Base-by-base conservation (phyloP, 1,140 invertebrate genomes). In the Heterodera carotae region DNA sequence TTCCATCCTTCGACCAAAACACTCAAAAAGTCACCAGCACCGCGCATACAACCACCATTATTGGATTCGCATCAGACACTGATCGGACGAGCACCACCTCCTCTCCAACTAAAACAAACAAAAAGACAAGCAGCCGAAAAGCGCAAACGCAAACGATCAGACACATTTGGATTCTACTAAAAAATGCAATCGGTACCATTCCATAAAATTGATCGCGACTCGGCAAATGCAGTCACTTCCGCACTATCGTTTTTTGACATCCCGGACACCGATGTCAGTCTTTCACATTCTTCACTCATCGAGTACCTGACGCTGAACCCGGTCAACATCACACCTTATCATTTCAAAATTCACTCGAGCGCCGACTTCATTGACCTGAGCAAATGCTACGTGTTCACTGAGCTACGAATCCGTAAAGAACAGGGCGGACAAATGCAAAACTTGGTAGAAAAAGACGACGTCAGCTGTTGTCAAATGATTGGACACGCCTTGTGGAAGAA, bases 281-380 rank as follows among this genome's bases (percentile, higher is more conserved):
- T 74, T 10, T 34, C 27, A 15, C 34, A 15, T 18, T 59, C 71
- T 0, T 67, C 53, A 5, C 3, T 69, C 2, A 25, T 59, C 10
- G 71, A 74, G 25, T 34, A 31, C 15, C 71, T 74, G 12, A 74
- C 71, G 5, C 33, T 25, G 7, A 73, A 73, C 12, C 71, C 71
- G 27, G n/a, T 73, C 5, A 60, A 33, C 33, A 60, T 36, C 22
- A 73, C 71, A 0, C 71, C 71, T 10, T 74, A 31, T 70, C 71
- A 74, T 18, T 74, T 74, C 56, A 74, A 74, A 74, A 59, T 74
- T 12, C 62, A 60, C 15, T 8, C 59, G 12, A 67, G 71, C 27
- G n/a, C 36, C 34, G 33, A 67, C 33, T 74, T 29, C 29, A 74
- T 74, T 15, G 71, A 74, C 15, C 71, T 74, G 1, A 60, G 53